Base-by-base conservation (phyloP, 2,888 invertebrate species). In the Liopterus haemorrhoidalis region DNA sequence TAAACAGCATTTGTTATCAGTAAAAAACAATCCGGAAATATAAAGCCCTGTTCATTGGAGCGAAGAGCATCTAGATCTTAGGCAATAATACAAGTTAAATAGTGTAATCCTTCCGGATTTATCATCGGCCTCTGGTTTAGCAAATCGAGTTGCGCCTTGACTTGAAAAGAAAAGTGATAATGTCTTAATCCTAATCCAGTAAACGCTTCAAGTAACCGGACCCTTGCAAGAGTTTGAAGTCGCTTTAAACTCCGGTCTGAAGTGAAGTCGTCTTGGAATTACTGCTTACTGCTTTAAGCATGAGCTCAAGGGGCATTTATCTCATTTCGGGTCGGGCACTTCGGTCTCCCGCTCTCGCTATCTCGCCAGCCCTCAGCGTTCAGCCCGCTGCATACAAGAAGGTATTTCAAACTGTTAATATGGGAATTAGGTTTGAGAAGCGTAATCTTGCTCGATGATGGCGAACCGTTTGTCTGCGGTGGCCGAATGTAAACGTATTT, bases 131-230 rank as follows among this genome's bases (percentile, higher is more conserved):
- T n/a, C n/a, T n/a, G n/a, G n/a, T n/a, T n/a, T n/a, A n/a, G n/a
- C n/a, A n/a, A n/a, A n/a, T n/a, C n/a, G n/a, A n/a, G n/a, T n/a
- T n/a, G n/a, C n/a, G n/a, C n/a, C n/a, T n/a, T n/a, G n/a, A n/a
- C n/a, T n/a, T n/a, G 58, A 64, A 73, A 75, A 74, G 75, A 75
- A 77, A 76, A 77, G 76, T 76, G 76, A 76, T 77, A 76, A 78
- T 76, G 76, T 76, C 75, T 75, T 76, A 75, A 76, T 74, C 74
- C 74, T 69, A 70, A 69, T 73, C 72, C 72, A 72, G 72, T 39
- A 25, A 33, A 37, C 44, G 37, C 43, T 21, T 24, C 43, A 37
- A 32, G 41, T 40, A 20, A 40, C 30, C 15, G 36, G 33, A 33
- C 33, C 19, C 8, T 12, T 11, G 11, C 28, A 11, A 5, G n/a